Percentiles rank a stretch among this genome's conserved stretches.
Evolutionary conservation across 2,888 invertebrate genomes (phyloP).

Genomic region (Panorpa germanica): DNA sequence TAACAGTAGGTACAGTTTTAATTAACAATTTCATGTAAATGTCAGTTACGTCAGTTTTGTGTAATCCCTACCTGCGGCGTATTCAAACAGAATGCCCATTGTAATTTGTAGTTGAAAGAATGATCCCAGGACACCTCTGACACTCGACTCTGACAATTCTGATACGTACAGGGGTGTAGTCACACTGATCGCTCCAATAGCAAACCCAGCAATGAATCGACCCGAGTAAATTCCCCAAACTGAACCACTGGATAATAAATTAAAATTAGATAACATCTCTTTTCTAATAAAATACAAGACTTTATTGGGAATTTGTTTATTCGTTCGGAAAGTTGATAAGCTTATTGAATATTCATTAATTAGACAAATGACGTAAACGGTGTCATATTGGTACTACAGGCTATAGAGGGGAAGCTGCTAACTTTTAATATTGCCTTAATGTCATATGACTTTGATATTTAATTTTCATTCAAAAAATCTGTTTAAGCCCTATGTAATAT

Average conservation of each 20-base stretch:
- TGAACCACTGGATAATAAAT: conserved; percentile 13
- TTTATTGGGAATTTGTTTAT: background rate
- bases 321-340: no score
- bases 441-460: no score
- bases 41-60: no score
- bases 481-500: background rate
- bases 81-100: conserved; percentile 41
- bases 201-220: conserved; percentile 39
- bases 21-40: no score
- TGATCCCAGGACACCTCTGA: conserved; percentile 43
- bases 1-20: no score
- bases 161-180: conserved; percentile 43
- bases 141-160: conserved; percentile 40
- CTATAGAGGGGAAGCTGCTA: no score
- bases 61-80: conserved; percentile 35
- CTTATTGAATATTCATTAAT: no score
- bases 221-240: conserved; percentile 28
- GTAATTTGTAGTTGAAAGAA: conserved; percentile 49
- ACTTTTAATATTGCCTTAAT: no score
- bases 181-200: conserved; percentile 40
- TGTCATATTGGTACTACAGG: no score
- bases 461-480: background rate
- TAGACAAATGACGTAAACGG: no score
- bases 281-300: no score
- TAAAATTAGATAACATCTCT: background rate